These are phyloP conservation scores for Microdon myrmicae DNA, from an alignment of 2,888 invertebrate genomes.

Conservation along the genomic window DNA sequence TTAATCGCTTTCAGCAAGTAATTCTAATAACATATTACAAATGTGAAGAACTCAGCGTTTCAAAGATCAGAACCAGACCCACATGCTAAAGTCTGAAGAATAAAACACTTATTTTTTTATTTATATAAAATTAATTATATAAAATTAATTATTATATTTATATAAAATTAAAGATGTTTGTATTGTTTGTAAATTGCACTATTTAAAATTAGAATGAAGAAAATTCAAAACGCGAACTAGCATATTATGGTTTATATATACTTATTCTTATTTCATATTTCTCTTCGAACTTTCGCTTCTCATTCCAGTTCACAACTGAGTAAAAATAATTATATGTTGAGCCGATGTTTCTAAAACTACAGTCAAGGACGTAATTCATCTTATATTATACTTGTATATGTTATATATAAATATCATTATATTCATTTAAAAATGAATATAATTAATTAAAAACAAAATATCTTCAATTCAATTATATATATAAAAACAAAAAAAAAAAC, in stretches of 20 bases:
- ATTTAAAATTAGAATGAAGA: conserved; percentile 3
- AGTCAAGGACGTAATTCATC: conserved; percentile 39
- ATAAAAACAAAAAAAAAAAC: too few species aligned
- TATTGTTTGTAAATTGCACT: conserved; percentile 34
- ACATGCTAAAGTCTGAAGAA: conserved; percentile 12
- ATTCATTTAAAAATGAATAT: too few species aligned
- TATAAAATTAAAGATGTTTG: not conserved
- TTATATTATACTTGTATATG: conserved; percentile 45
- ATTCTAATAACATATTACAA: too few species aligned
- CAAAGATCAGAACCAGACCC: conserved; percentile 17
- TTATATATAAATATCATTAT: conserved; percentile 43
- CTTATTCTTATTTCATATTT: conserved; percentile 2
- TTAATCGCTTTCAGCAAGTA: too few species aligned
- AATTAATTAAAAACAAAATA: too few species aligned
- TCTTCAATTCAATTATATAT: too few species aligned
- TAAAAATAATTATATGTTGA: conserved; percentile 26
- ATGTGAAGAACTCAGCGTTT: too few species aligned
- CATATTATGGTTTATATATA: conserved; percentile 28
- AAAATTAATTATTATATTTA: conserved; percentile 1
- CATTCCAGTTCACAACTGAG: conserved; percentile 6
- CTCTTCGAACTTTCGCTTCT: not conserved
- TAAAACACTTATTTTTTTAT: conserved; percentile 3
- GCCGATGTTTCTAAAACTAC: conserved; percentile 12
- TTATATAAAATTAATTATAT: conserved; percentile 1
- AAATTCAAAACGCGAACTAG: conserved; percentile 18